phyloP scores from a whole-genome alignment of 2,113 vertebrate species.

The Odontophorus gujanensis region DNA sequence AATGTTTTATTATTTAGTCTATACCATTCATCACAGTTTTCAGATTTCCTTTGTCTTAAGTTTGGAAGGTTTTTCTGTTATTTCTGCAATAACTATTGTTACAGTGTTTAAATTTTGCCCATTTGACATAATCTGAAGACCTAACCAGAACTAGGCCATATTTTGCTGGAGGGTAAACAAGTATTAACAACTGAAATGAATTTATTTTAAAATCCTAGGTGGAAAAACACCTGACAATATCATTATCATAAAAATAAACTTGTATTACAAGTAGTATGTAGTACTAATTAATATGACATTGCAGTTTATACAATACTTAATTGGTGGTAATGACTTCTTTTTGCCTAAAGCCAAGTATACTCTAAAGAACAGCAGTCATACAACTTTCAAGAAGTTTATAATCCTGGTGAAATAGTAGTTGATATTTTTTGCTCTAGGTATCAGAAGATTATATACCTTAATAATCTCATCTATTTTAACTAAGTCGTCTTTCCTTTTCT shows the following conservation, averaged over 20 bases:
- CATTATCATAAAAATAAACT: neutral
- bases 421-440: neutral
- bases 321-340: neutral
- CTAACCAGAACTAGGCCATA: fast-evolving
- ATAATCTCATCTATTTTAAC: neutral
- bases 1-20: neutral
- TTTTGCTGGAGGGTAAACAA: neutral
- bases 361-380: neutral
- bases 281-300: neutral
- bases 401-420: neutral
- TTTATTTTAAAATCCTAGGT: neutral
- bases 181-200: neutral
- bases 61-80: neutral
- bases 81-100: neutral
- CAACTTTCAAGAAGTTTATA: neutral
- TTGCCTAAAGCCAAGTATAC: neutral
- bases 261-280: neutral
- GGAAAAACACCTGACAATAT: neutral
- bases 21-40: neutral
- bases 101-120: neutral
- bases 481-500: neutral
- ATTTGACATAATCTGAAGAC: neutral
- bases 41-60: neutral
- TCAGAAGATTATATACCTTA: neutral
- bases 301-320: neutral